Evolutionary conservation across 1,140 invertebrate species (phyloP).

Genomic region (Drosophila micromelanica): DNA sequence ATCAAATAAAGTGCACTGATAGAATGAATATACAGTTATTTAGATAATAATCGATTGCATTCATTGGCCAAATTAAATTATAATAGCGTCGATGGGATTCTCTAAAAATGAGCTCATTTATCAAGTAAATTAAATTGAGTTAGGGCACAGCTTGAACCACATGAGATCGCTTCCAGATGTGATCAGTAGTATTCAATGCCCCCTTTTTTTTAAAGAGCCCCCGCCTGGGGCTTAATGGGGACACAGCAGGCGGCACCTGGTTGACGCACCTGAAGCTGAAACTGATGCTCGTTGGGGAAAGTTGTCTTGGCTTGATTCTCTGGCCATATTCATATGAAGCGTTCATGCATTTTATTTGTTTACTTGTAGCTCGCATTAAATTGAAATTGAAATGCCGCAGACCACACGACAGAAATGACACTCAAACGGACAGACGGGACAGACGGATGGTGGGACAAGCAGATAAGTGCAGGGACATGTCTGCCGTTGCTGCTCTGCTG

Average conservation of each 20-base stretch:
- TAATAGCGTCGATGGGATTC: too few species aligned
- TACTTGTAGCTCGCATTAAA: slow-evolving; percentile 74
- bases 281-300: background rate
- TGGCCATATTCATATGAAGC: slow-evolving; percentile 44
- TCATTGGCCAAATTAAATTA: too few species aligned
- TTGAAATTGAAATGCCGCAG: slow-evolving; percentile 79
- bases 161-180: slow-evolving; percentile 19
- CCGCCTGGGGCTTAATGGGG: background rate
- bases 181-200: background rate
- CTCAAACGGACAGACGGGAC: slow-evolving; percentile 30
- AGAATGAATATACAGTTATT: background rate
- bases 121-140: background rate
- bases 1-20: slow-evolving; percentile 10
- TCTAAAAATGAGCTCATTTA: slow-evolving; percentile 9
- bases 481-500: slow-evolving; percentile 41
- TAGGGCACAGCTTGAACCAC: too few species aligned
- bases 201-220: too few species aligned
- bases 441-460: background rate
- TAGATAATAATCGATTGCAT: slow-evolving; percentile 7
- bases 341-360: slow-evolving; percentile 68
- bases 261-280: background rate
- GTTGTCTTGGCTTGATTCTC: slow-evolving; percentile 3
- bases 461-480: slow-evolving; percentile 26
- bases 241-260: background rate
- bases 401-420: slow-evolving; percentile 57